Evolutionary conservation across 2,888 invertebrate genomes (phyloP).

Genomic region (Euspilapteryx auroguttella): DNA sequence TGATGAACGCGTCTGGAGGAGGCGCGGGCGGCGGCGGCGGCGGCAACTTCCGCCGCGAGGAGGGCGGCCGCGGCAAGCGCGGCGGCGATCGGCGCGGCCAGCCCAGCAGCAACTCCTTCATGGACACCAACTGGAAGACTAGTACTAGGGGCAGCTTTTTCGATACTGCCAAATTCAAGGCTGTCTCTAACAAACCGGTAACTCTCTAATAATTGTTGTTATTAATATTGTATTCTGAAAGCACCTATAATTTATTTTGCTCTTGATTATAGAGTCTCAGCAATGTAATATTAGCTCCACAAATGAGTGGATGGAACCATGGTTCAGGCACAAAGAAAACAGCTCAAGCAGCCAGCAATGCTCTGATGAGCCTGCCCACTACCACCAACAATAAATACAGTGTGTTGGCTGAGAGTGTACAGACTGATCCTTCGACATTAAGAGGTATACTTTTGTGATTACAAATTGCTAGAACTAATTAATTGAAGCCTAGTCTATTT

Average conservation of each 20-base stretch:
- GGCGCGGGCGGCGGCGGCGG: constrained; percentile 19
- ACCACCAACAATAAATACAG: constrained; percentile 33
- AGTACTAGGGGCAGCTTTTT: constrained; percentile 26
- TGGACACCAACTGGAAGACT: constrained; percentile 32
- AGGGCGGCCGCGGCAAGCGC: constrained; percentile 48
- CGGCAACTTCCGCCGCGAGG: constrained; percentile 60
- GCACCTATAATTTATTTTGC: too few species aligned
- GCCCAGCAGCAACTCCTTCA: constrained; percentile 17
- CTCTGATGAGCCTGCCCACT: constrained; percentile 23
- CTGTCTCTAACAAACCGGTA: too few species aligned
- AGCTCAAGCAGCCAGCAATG: constrained; percentile 24
- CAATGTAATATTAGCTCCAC: constrained; percentile 40
- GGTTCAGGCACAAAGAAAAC: constrained; percentile 41
- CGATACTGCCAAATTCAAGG: constrained; percentile 40
- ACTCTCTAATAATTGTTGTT: too few species aligned
- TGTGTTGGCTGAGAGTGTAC: constrained; percentile 26
- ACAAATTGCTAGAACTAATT: not conserved
- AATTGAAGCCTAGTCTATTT: not conserved
- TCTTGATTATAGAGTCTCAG: too few species aligned
- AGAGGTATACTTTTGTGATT: constrained; percentile 20
- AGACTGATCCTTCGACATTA: constrained; percentile 30
- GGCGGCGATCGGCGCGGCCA: constrained; percentile 8
- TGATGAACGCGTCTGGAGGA: too few species aligned
- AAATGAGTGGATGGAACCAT: constrained; percentile 34
- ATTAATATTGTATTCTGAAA: too few species aligned